phyloP scores from a whole-genome alignment of 2,888 invertebrate genomes.

The Parnassius glacialis region DNA sequence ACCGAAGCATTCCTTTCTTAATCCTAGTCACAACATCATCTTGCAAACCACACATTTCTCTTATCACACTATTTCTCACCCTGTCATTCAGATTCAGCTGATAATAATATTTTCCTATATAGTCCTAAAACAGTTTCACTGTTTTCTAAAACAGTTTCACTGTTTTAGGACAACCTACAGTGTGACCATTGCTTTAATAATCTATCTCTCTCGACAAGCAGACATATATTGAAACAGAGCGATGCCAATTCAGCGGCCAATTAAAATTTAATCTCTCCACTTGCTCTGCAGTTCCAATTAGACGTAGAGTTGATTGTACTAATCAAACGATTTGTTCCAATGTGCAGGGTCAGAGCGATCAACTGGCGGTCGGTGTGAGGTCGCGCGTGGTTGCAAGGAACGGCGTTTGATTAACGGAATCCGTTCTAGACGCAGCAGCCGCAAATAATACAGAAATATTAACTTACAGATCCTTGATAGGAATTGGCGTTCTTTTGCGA shows the following conservation, averaged over 20 bases:
- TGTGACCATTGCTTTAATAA: not conserved
- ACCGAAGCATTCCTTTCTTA: no score
- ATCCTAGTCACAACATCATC: no score
- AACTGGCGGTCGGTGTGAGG: constrained; percentile 30
- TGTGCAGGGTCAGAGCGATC: constrained; percentile 46
- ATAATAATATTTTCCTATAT: no score
- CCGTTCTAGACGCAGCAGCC: not conserved
- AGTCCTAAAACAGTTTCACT: no score
- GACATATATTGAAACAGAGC: constrained; percentile 11
- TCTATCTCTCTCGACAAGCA: not conserved
- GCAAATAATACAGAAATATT: no score
- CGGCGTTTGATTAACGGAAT: constrained; percentile 2
- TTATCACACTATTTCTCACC: no score
- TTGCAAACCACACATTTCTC: no score
- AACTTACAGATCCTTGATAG: no score
- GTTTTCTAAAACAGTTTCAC: no score
- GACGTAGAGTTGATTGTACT: constrained; percentile 45
- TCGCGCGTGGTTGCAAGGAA: constrained; percentile 16
- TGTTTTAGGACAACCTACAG: no score
- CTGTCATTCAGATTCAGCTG: no score
- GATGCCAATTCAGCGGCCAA: constrained; percentile 18
- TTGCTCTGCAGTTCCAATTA: constrained; percentile 34
- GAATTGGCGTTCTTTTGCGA: no score
- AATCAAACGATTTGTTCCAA: constrained; percentile 59
- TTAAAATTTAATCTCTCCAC: constrained; percentile 19